phyloP scores from a whole-genome alignment of 2,113 vertebrate genomes.

The Fulica atra region DNA sequence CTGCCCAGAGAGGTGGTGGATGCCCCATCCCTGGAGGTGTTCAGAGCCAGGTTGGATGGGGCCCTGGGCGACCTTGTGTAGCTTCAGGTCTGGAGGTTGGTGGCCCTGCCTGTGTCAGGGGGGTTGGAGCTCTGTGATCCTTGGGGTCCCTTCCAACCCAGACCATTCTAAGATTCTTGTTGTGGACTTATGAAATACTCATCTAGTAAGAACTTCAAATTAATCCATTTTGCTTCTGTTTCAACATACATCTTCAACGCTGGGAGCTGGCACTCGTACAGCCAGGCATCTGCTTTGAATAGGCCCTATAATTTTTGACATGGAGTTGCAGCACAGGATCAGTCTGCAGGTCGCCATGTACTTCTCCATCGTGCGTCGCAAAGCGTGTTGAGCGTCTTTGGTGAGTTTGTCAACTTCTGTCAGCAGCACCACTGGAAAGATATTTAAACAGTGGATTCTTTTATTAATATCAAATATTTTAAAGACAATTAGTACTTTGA shows the following conservation, averaged over 20 bases:
- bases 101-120: no score
- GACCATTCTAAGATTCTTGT: no score
- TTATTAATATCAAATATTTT: background rate
- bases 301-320: constrained; percentile 95
- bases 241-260: constrained; percentile 85
- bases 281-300: constrained; percentile 94
- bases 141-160: no score
- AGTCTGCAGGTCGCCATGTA: constrained; percentile 95
- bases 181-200: no score
- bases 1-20: no score
- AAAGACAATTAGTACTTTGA: background rate
- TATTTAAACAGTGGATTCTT: background rate
- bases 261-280: constrained; percentile 90
- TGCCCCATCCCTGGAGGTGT: no score
- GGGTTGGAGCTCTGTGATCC: no score
- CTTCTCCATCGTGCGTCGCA: constrained; percentile 98
- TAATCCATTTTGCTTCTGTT: background rate
- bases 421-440: constrained; percentile 88
- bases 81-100: no score
- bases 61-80: no score
- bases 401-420: constrained; percentile 96
- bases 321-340: constrained; percentile 94
- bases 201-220: background rate
- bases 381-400: constrained; percentile 95
- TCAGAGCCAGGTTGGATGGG: no score